phyloP scores from a whole-genome alignment of 2,797 vertebrate species.

The Chaunax sp. region DNA sequence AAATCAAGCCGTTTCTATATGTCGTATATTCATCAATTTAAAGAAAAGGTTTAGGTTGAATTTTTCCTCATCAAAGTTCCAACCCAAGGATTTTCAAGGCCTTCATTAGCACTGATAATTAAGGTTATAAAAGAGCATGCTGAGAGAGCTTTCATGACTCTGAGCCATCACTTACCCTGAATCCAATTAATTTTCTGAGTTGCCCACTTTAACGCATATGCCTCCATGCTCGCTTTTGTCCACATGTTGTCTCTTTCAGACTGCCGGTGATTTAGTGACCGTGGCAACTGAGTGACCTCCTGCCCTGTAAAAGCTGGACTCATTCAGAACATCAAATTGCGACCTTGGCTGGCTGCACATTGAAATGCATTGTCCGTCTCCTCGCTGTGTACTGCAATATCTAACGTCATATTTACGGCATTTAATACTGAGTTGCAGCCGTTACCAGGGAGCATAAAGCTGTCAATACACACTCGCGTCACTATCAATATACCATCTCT shows the following conservation, averaged over 20 bases:
- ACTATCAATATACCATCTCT: constrained; percentile 52
- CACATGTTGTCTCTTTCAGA: constrained; percentile 56
- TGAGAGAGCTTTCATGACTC: constrained; percentile 35
- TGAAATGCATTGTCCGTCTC: constrained; percentile 65
- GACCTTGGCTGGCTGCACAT: constrained; percentile 65
- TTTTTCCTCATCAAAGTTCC: constrained; percentile 30
- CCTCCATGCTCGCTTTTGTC: constrained; percentile 47
- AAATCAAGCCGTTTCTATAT: constrained; percentile 1
- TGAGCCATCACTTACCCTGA: constrained; percentile 42
- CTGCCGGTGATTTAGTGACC: constrained; percentile 56
- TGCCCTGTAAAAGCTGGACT: constrained; percentile 58
- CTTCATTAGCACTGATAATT: constrained; percentile 29
- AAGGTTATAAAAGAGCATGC: not conserved
- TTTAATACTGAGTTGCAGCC: constrained; percentile 49
- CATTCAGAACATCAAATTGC: constrained; percentile 58
- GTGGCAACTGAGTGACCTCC: constrained; percentile 49
- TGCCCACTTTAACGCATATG: constrained; percentile 12
- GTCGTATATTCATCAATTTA: constrained; percentile 15
- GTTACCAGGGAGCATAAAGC: constrained; percentile 66
- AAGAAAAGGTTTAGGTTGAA: constrained; percentile 12
- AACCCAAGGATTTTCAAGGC: constrained; percentile 19
- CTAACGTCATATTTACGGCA: constrained; percentile 59
- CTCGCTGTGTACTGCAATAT: constrained; percentile 30
- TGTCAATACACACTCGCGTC: constrained; percentile 50
- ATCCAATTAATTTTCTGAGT: constrained; percentile 29